Evolutionary conservation across 1,140 invertebrate species (phyloP).

Genomic region (Papilio polyxenes): DNA sequence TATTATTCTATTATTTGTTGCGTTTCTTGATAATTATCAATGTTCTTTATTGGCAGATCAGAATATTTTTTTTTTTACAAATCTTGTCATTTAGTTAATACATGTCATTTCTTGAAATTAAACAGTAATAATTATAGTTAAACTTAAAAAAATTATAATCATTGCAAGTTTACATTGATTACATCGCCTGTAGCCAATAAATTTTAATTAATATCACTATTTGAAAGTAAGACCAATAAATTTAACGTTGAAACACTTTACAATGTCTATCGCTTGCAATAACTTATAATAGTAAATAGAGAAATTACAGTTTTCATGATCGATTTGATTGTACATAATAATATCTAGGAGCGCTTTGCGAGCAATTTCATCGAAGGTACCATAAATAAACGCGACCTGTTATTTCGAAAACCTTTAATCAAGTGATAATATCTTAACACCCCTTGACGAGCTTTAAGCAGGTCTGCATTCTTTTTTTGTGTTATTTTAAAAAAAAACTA

Average conservation of each 20-base stretch:
- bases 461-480: slow-evolving; percentile 43
- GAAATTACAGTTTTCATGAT: slow-evolving; percentile 52
- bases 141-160: not conserved
- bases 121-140: not conserved
- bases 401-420: slow-evolving; percentile 75
- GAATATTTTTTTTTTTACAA: too few species aligned
- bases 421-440: slow-evolving; percentile 76
- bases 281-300: slow-evolving; percentile 38
- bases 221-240: slow-evolving; percentile 23
- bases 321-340: slow-evolving; percentile 52
- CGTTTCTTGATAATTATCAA: too few species aligned
- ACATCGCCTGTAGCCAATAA: not conserved
- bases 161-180: not conserved
- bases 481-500: not conserved
- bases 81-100: too few species aligned
- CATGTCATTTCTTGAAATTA: not conserved
- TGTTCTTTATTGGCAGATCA: too few species aligned
- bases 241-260: not conserved
- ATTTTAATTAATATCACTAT: slow-evolving; percentile 7
- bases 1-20: too few species aligned
- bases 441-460: slow-evolving; percentile 61
- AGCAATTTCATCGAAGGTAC: slow-evolving; percentile 59
- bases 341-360: slow-evolving; percentile 47
- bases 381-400: slow-evolving; percentile 70
- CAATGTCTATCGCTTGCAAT: slow-evolving; percentile 2